Evolutionary conservation across 2,888 invertebrate genomes (phyloP).

Genomic region (Rotaria socialis): DNA sequence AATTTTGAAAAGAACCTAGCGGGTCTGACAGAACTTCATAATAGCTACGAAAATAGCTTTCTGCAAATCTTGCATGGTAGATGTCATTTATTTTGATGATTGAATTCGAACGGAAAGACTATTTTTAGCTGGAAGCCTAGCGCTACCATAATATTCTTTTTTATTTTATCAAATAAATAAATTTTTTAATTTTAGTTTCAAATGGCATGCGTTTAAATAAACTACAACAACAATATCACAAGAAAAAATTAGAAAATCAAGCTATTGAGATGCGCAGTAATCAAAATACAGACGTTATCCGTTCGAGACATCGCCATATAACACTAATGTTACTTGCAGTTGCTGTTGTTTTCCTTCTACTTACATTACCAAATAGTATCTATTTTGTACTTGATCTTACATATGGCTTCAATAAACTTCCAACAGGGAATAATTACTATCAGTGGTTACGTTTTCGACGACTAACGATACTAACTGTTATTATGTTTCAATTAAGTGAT

Average conservation of each 20-base stretch:
- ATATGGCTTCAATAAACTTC: neutral
- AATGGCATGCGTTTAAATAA: neutral
- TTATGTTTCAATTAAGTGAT: conserved; percentile 36
- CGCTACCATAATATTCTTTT: neutral
- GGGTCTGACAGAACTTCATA: neutral
- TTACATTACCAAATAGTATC: conserved; percentile 30
- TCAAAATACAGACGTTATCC: conserved; percentile 12
- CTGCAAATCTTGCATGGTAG: neutral
- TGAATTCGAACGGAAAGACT: neutral
- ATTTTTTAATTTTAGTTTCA: neutral
- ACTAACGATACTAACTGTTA: neutral
- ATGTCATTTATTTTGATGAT: neutral
- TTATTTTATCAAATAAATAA: neutral
- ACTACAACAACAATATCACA: neutral
- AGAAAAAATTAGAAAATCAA: neutral
- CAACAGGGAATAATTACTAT: neutral
- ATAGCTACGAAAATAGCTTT: neutral
- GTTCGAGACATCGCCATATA: conserved; percentile 7
- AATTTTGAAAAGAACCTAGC: no score
- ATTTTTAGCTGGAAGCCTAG: neutral
- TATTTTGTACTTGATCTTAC: conserved; percentile 18
- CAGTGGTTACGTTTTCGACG: conserved; percentile 17
- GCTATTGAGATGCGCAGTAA: neutral
- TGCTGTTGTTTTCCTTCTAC: conserved; percentile 33
- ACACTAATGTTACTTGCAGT: conserved; percentile 32